These are phyloP conservation scores for Drosophila kikkawai DNA, from an alignment of 1,140 invertebrate species.

Conservation along the genomic window DNA sequence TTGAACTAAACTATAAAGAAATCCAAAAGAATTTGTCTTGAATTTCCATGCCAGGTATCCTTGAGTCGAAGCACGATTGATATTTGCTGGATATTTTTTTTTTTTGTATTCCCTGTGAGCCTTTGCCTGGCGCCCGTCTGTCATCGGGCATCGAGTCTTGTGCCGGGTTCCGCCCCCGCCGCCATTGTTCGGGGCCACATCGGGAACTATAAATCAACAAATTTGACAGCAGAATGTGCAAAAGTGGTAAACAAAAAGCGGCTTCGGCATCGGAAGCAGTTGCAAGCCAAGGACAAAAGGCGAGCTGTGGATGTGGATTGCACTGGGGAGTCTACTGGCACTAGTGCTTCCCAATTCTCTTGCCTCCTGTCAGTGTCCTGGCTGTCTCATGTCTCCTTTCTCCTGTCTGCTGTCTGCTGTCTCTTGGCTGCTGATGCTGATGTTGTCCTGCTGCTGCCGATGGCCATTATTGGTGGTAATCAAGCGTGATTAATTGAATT, in stretches of 20 bases:
- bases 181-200: constrained; percentile 46
- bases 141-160: constrained; percentile 19
- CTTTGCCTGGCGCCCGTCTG: constrained; percentile 27
- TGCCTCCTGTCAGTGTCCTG: constrained; percentile 30
- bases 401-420: constrained; percentile 18
- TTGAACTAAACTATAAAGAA: background rate
- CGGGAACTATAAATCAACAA: constrained; percentile 70
- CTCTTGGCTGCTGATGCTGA: constrained; percentile 18
- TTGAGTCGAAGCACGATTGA: background rate
- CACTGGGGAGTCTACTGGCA: constrained; percentile 37
- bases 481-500: constrained; percentile 69
- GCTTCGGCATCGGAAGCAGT: constrained; percentile 45
- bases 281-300: constrained; percentile 54
- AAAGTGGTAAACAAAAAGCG: constrained; percentile 69
- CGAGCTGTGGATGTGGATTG: constrained; percentile 26
- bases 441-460: constrained; percentile 29
- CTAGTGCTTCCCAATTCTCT: constrained; percentile 11
- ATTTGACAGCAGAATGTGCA: constrained; percentile 76
- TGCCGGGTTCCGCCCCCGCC: constrained; percentile 17
- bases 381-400: constrained; percentile 8
- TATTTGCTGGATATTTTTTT: constrained; percentile 5
- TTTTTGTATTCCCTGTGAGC: constrained; percentile 3
- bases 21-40: background rate
- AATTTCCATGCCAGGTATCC: constrained; percentile 8
- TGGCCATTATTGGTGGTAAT: constrained; percentile 63